These are phyloP conservation scores for Serranus cabrilla DNA, from an alignment of 2,797 vertebrate species.

Conservation along the genomic window DNA sequence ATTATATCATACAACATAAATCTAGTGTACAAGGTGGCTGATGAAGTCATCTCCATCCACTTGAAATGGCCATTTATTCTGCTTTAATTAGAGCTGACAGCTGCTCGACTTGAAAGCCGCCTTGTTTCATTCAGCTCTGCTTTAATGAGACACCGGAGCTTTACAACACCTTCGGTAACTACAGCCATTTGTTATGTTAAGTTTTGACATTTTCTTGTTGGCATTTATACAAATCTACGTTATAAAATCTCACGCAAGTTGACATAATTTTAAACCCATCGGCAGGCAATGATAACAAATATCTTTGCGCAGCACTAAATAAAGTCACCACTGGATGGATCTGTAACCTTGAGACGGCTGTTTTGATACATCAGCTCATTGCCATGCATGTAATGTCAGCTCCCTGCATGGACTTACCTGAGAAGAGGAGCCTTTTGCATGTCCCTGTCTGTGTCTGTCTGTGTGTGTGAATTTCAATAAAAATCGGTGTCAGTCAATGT, in stretches of 20 bases:
- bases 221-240: neutral
- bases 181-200: neutral
- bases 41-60: constrained; percentile 1
- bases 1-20: too few species aligned
- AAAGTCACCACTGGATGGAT: neutral
- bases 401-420: neutral
- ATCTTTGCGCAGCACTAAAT: neutral
- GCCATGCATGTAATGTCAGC: neutral
- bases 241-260: neutral
- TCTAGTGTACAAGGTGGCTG: neutral
- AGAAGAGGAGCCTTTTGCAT: neutral
- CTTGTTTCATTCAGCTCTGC: neutral
- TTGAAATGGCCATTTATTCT: neutral
- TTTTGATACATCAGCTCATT: neutral
- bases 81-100: constrained; percentile 10
- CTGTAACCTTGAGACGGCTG: neutral
- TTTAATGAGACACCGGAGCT: constrained; percentile 7
- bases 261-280: neutral
- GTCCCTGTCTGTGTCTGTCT: neutral
- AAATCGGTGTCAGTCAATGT: constrained; percentile 35
- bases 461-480: constrained; percentile 12
- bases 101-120: neutral
- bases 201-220: neutral
- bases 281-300: neutral
- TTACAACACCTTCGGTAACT: constrained; percentile 5